Evolutionary conservation across 1,140 invertebrate species (phyloP).

Genomic region (Caenorhabditis latens): DNA sequence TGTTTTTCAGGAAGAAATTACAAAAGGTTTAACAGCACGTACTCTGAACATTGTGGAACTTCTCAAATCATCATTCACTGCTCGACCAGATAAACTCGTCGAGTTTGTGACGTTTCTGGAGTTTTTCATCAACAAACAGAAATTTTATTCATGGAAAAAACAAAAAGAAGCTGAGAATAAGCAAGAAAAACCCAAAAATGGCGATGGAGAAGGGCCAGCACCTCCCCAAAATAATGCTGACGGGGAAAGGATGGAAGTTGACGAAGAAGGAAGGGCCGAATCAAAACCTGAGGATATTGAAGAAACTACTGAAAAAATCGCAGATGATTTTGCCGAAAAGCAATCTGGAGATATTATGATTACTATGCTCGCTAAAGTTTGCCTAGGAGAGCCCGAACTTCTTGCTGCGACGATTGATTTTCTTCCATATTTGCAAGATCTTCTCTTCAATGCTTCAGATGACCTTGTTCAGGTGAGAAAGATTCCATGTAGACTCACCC

Average conservation of each 20-base stretch:
- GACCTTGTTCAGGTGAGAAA: neutral
- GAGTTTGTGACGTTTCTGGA: conserved; percentile 9
- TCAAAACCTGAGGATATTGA: neutral
- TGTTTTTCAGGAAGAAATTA: neutral
- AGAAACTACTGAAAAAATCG: neutral
- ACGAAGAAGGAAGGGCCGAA: neutral
- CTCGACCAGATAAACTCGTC: neutral
- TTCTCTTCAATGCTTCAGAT: neutral
- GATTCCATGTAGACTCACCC: too few relatives aligned
- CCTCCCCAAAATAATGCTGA: too few relatives aligned
- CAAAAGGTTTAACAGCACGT: neutral
- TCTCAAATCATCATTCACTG: neutral
- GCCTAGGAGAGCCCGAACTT: neutral
- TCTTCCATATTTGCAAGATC: conserved; percentile 6
- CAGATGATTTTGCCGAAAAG: neutral
- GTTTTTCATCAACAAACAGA: neutral
- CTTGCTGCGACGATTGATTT: conserved; percentile 16
- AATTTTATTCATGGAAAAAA: neutral
- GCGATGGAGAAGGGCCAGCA: neutral
- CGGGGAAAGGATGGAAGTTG: too few relatives aligned
- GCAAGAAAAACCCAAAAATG: neutral
- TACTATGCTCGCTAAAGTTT: neutral
- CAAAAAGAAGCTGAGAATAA: neutral
- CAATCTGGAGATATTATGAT: neutral
- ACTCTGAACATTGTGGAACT: conserved; percentile 12